Evolutionary conservation across 1,140 invertebrate genomes (phyloP).

Genomic region (Eulimnadia texana): DNA sequence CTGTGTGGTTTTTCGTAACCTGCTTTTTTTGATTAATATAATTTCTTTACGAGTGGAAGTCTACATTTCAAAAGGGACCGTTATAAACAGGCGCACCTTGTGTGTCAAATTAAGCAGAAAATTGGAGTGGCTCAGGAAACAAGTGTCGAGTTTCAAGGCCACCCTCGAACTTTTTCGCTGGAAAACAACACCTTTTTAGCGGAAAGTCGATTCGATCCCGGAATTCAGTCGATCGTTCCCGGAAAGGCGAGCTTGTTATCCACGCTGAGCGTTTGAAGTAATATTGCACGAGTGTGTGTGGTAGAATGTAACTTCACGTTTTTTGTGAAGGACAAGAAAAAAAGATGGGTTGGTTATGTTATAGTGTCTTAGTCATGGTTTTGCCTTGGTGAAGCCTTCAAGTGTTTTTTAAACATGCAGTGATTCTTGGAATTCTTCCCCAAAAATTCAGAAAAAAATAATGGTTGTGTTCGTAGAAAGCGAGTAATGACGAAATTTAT

Average conservation of each 20-base stretch:
- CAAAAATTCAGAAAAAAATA: too few species aligned
- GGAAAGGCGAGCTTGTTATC: too few species aligned
- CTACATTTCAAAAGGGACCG: neutral
- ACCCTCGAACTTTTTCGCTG: neutral
- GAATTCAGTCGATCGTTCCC: too few species aligned
- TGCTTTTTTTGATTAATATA: too few species aligned
- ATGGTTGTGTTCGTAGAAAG: too few species aligned
- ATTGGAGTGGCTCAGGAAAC: neutral
- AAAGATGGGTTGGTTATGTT: neutral
- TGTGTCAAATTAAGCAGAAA: neutral
- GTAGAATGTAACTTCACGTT: neutral
- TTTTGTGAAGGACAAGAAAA: neutral
- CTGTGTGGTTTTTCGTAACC: too few species aligned
- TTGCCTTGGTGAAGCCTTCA: neutral
- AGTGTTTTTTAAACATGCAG: neutral
- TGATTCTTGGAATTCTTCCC: neutral
- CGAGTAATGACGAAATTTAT: too few species aligned
- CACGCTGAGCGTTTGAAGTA: too few species aligned
- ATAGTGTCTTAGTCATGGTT: neutral
- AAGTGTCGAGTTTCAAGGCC: neutral
- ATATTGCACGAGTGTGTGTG: neutral
- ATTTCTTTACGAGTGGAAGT: too few species aligned
- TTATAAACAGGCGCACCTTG: neutral
- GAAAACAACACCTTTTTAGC: neutral
- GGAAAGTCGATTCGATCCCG: neutral